phyloP scores from a whole-genome alignment of 2,888 invertebrate species.

The Ellobium chinense region DNA sequence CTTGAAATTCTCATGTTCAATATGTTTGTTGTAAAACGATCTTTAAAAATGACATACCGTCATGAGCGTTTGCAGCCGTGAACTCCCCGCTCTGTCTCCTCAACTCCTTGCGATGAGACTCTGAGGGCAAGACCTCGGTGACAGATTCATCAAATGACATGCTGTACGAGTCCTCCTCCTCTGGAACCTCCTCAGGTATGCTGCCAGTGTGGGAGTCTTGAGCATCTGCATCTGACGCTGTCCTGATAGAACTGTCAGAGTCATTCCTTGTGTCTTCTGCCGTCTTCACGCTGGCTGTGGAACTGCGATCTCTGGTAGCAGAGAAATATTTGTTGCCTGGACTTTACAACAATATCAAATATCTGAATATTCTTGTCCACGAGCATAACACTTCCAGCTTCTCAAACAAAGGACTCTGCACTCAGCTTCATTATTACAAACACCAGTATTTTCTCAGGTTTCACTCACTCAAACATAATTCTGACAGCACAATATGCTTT shows the following conservation, averaged over 20 bases:
- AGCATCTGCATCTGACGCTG: conserved; percentile 59
- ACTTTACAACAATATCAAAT: no score
- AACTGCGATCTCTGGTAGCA: background rate
- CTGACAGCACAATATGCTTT: no score
- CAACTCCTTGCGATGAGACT: conserved; percentile 70
- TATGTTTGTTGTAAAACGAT: background rate
- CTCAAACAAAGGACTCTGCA: no score
- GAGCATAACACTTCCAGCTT: no score
- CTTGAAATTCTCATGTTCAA: background rate
- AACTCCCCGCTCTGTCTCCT: conserved; percentile 48
- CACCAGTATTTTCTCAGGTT: no score
- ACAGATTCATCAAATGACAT: conserved; percentile 72
- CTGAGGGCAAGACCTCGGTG: conserved; percentile 76
- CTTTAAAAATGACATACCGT: background rate
- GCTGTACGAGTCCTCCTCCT: conserved; percentile 56
- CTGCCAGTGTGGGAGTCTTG: conserved; percentile 58
- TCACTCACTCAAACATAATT: no score
- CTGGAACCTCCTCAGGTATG: conserved; percentile 50
- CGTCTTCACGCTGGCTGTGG: conserved; percentile 50
- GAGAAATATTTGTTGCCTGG: no score
- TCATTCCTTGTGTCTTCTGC: conserved; percentile 54
- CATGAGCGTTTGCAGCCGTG: background rate
- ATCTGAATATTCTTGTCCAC: no score
- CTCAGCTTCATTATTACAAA: no score
- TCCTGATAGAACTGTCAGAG: conserved; percentile 57